A percentile compares a stretch with the other conserved stretches of the same genome.
Conservation (phyloP, 2,888 invertebrate species). For the Antheraea yamamai region DNA sequence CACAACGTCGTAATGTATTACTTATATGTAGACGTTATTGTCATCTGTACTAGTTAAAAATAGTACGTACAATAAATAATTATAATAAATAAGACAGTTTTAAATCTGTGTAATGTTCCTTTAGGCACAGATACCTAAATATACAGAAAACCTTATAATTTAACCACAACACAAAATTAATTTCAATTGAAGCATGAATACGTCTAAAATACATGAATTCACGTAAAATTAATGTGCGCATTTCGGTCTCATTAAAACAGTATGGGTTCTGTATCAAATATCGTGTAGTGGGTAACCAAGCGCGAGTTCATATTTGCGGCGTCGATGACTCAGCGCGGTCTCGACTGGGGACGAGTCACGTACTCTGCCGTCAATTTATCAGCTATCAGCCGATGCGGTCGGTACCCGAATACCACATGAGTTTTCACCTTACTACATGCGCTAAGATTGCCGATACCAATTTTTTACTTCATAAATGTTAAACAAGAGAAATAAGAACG, state of each 20-base stretch:
- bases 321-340: conserved; percentile 51
- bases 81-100: neutral
- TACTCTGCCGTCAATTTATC: conserved; percentile 64
- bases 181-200: conserved; percentile 5
- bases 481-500: neutral
- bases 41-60: neutral
- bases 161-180: neutral
- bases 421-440: conserved; percentile 19
- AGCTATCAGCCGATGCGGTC: conserved; percentile 53
- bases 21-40: no score
- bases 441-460: conserved; percentile 13
- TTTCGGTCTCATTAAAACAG: conserved; percentile 22
- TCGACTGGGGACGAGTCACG: conserved; percentile 53
- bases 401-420: conserved; percentile 30
- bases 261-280: conserved; percentile 39
- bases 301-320: conserved; percentile 40
- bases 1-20: no score
- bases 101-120: neutral
- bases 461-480: neutral
- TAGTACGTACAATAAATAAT: neutral
- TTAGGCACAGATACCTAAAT: neutral
- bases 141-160: neutral
- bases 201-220: conserved; percentile 20
- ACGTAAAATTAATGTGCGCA: conserved; percentile 29
- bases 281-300: conserved; percentile 38